Evolutionary conservation across 2,797 vertebrate species (phyloP).

Genomic region (Phaenicophaeus curvirostris): DNA sequence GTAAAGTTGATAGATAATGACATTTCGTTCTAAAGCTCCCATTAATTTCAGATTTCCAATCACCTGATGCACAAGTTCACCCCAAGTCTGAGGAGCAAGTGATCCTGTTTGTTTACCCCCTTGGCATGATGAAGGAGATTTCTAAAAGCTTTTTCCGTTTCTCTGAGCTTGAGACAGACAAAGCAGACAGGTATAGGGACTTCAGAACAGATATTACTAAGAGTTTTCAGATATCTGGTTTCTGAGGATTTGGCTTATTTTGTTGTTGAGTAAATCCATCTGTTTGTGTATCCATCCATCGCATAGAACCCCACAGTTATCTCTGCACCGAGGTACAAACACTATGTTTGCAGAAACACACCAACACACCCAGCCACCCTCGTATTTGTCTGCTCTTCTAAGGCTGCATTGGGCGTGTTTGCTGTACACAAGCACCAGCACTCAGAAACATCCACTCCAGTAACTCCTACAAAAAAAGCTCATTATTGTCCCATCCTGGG

Average conservation of each 20-base stretch:
- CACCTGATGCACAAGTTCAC: slow-evolving; percentile 32
- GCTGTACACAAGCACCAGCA: background rate
- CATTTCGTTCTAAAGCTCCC: slow-evolving; percentile 14
- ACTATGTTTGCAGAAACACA: background rate
- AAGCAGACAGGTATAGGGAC: background rate
- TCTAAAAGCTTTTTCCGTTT: slow-evolving; percentile 15
- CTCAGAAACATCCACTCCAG: background rate
- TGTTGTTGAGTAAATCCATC: background rate
- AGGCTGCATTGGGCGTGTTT: background rate
- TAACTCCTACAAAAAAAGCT: background rate
- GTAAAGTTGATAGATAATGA: slow-evolving; percentile 34
- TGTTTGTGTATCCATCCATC: background rate
- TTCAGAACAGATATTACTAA: background rate
- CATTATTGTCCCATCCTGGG: background rate
- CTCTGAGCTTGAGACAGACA: background rate
- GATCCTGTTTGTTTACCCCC: slow-evolving; percentile 10
- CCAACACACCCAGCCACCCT: background rate
- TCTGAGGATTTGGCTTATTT: slow-evolving; percentile 21
- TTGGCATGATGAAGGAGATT: background rate
- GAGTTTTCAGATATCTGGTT: slow-evolving; percentile 2
- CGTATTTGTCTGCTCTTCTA: background rate
- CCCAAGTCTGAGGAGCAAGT: background rate
- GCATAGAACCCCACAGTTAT: fast-evolving
- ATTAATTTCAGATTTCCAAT: slow-evolving; percentile 4
- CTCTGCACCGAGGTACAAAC: background rate